Evolutionary conservation across 2,113 vertebrate species (phyloP).

Genomic region (human): GRCh38 chr4:174393501-174394000

Average conservation of each 20-base stretch:
- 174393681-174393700: not conserved
- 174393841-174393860: not conserved
- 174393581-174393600: not conserved
- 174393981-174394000: not conserved
- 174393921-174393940: not conserved
- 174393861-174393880: too few relatives aligned
- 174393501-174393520: not conserved
- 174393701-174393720: not conserved
- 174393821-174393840: not conserved
- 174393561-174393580: not conserved
- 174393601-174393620: not conserved
- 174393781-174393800: not conserved
- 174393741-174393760: not conserved
- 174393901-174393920: not conserved
- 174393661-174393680: not conserved
- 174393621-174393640: not conserved
- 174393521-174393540: not conserved
- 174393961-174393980: not conserved
- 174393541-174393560: not conserved
- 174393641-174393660: not conserved
- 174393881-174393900: not conserved
- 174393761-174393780: not conserved
- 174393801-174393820: not conserved
- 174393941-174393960: not conserved
- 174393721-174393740: not conserved